These are phyloP conservation scores for Druon quercuslanigerum DNA, from an alignment of 1,140 invertebrate genomes.

Conservation along the genomic window DNA sequence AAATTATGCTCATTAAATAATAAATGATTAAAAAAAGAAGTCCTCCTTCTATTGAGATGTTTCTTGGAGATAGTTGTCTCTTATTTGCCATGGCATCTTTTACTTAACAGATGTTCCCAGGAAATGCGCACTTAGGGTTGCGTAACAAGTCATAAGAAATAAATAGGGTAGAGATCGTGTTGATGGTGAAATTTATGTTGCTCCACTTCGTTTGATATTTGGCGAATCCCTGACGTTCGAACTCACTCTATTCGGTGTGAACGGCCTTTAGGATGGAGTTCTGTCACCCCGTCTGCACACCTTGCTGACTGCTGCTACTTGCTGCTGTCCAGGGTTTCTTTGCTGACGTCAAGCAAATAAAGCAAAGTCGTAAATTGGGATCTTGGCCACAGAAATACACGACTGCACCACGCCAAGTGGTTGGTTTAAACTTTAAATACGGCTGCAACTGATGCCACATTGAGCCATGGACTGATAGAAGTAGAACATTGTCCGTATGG, in stretches of 20 bases:
- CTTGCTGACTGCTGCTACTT: constrained; percentile 29
- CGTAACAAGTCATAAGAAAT: not conserved
- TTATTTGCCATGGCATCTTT: too few relatives aligned
- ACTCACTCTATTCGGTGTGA: constrained; percentile 50
- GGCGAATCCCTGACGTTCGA: constrained; percentile 51
- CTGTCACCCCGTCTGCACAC: constrained; percentile 43
- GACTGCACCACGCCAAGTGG: constrained; percentile 61
- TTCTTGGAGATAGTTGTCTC: too few relatives aligned
- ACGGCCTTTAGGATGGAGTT: constrained; percentile 58
- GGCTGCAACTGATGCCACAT: constrained; percentile 57
- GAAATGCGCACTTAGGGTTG: not conserved
- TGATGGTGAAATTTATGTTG: constrained; percentile 14
- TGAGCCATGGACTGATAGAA: constrained; percentile 62
- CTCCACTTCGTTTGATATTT: constrained; percentile 24
- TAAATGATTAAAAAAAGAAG: too few relatives aligned
- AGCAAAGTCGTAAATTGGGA: constrained; percentile 63
- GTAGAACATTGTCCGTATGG: constrained; percentile 71
- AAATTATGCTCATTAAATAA: too few relatives aligned
- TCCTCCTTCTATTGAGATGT: too few relatives aligned
- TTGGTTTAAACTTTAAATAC: constrained; percentile 56
- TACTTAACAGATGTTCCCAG: not conserved
- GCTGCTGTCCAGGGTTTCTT: constrained; percentile 40
- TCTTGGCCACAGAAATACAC: constrained; percentile 60
- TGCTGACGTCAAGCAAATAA: constrained; percentile 68
- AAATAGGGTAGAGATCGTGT: not conserved